These are phyloP conservation scores for Lepus townsendii DNA, from an alignment of 2,797 vertebrate genomes.

Conservation along the genomic window DNA sequence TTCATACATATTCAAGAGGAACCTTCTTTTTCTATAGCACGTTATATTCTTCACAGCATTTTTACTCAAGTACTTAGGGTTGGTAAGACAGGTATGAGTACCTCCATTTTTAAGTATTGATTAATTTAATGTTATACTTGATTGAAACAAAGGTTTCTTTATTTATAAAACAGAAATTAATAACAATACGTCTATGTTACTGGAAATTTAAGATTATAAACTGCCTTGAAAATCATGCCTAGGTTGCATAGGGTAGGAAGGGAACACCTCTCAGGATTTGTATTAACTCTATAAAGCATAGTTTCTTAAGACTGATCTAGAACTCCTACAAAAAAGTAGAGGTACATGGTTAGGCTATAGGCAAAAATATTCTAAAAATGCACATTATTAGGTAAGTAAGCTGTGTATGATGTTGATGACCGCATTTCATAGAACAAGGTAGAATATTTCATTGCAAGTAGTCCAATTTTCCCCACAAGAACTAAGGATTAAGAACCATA, in stretches of 20 bases:
- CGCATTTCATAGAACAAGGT: background rate
- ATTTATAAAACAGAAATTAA: background rate
- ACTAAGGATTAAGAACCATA: constrained; percentile 53
- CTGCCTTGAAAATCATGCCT: background rate
- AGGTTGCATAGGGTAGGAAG: background rate
- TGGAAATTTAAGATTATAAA: background rate
- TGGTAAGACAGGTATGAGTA: background rate
- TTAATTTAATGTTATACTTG: constrained; percentile 42
- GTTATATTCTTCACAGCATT: constrained; percentile 45
- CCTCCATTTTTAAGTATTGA: constrained; percentile 20
- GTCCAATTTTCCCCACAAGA: background rate
- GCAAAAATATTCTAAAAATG: background rate
- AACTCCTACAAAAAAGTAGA: background rate
- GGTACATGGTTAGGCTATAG: background rate
- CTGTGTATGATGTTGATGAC: background rate
- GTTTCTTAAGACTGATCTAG: background rate
- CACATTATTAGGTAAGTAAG: background rate
- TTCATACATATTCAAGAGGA: constrained; percentile 52
- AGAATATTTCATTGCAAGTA: background rate
- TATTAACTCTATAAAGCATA: background rate
- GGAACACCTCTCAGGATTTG: background rate
- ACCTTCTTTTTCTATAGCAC: background rate
- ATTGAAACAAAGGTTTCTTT: constrained; percentile 41
- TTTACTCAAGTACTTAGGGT: background rate
- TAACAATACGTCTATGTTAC: background rate